Evolutionary conservation across 2,113 vertebrate genomes (phyloP).

Genomic region (Acrocephalus kingi): DNA sequence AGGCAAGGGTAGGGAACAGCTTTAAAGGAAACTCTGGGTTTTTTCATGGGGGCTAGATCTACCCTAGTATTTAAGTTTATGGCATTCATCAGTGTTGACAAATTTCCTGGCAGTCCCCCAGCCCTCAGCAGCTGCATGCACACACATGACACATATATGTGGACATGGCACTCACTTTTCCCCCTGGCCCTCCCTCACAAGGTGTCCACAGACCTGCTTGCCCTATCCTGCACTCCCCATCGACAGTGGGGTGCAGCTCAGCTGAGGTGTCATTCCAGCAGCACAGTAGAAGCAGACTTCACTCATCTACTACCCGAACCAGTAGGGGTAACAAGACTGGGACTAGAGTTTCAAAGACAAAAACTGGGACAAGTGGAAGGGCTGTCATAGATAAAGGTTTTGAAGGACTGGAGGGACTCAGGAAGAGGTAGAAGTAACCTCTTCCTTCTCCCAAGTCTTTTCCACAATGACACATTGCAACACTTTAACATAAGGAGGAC

Average conservation of each 20-base stretch:
- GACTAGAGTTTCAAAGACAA: not conserved
- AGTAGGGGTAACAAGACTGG: not conserved
- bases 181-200: not conserved
- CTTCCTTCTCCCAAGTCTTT: not conserved
- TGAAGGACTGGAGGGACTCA: not conserved
- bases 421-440: not conserved
- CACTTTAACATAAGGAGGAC: not conserved
- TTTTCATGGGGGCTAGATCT: not conserved
- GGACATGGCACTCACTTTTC: not conserved
- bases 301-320: not conserved
- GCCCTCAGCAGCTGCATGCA: not conserved
- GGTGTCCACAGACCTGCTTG: not conserved
- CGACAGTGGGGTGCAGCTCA: fast-evolving
- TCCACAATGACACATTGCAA: not conserved
- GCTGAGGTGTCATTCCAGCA: not conserved
- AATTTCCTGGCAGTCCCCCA: fast-evolving
- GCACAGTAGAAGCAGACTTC: not conserved
- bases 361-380: not conserved
- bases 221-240: not conserved
- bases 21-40: not conserved
- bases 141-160: not conserved
- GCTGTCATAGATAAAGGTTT: not conserved
- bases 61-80: not conserved
- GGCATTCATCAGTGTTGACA: not conserved
- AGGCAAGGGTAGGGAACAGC: not conserved